Conservation (phyloP, 2,113 vertebrate species). For the Eurypyga helias region DNA sequence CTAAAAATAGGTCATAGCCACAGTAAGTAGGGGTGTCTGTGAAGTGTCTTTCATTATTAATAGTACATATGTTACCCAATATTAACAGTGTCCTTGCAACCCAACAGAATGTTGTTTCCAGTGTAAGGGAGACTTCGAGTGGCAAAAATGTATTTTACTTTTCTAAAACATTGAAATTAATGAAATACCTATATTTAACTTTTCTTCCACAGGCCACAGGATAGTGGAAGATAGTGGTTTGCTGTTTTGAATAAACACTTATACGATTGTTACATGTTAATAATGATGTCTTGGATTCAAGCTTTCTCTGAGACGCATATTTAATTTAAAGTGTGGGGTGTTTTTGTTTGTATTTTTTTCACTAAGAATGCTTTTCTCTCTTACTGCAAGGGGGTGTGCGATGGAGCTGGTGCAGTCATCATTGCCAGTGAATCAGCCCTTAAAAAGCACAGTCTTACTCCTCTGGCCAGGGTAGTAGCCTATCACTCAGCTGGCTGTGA, state of each 20-base stretch:
- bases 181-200: background rate
- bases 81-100: background rate
- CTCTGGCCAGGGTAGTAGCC: constrained; percentile 90
- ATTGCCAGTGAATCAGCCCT: constrained; percentile 93
- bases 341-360: background rate
- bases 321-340: background rate
- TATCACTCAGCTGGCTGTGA: constrained; percentile 93
- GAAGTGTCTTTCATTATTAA: background rate
- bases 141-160: background rate
- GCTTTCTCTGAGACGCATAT: background rate
- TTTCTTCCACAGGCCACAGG: background rate
- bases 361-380: background rate
- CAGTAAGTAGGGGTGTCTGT: background rate
- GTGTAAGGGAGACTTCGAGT: background rate
- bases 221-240: background rate
- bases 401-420: constrained; percentile 91
- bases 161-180: background rate
- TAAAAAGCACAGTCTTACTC: constrained; percentile 89
- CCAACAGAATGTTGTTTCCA: background rate
- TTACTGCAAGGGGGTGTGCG: constrained; percentile 86
- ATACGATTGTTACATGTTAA: background rate
- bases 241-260: background rate
- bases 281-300: background rate
- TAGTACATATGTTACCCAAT: background rate
- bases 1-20: background rate